Conservation (phyloP, 2,113 vertebrate genomes). For the Caranx melampygus region DNA sequence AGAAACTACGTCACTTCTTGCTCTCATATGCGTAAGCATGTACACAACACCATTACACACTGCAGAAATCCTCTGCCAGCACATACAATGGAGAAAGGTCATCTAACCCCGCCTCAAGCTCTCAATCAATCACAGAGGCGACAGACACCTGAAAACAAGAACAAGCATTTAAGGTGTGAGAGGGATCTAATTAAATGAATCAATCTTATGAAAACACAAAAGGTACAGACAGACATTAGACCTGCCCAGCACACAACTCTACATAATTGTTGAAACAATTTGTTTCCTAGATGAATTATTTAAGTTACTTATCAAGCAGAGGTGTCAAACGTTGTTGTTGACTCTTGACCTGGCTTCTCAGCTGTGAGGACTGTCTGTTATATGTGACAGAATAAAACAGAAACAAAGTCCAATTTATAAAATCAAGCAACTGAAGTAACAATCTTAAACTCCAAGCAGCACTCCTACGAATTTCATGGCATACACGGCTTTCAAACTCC, state of each 20-base stretch:
- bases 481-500: no score
- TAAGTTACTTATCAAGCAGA: neutral
- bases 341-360: neutral
- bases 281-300: neutral
- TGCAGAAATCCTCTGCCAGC: neutral
- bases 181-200: constrained; percentile 43
- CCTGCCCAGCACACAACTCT: neutral
- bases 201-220: constrained; percentile 29
- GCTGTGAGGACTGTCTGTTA: neutral
- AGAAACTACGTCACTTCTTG: neutral
- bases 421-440: no score
- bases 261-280: neutral
- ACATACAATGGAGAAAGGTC: constrained; percentile 11
- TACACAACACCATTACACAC: neutral
- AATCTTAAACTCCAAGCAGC: neutral
- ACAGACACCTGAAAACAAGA: constrained; percentile 16
- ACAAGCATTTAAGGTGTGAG: constrained; percentile 12
- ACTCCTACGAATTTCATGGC: neutral
- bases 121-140: constrained; percentile 42
- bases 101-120: constrained; percentile 10
- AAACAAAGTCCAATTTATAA: no score
- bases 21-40: neutral
- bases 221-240: neutral
- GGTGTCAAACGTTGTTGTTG: neutral
- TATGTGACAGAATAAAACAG: neutral